Evolutionary conservation across 1,140 invertebrate species (phyloP).

Genomic region (Mercenaria mercenaria): DNA sequence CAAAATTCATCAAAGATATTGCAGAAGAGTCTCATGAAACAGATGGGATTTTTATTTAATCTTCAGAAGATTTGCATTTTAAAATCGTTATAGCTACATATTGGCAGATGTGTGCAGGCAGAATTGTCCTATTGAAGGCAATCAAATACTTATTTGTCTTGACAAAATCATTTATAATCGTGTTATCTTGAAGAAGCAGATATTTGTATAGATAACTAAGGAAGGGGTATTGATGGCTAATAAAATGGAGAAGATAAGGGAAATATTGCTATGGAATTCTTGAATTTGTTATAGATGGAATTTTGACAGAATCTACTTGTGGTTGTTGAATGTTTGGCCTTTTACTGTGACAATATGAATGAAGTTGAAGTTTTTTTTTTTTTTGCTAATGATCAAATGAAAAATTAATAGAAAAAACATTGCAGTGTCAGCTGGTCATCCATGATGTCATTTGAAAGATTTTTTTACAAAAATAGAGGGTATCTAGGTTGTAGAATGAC

Average conservation of each 20-base stretch:
- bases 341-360: no score
- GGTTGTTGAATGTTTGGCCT: no score
- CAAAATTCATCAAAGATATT: conserved; percentile 7
- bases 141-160: not conserved
- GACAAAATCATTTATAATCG: not conserved
- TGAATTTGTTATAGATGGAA: no score
- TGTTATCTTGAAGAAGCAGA: not conserved
- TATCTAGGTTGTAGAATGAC: no score
- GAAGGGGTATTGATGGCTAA: not conserved
- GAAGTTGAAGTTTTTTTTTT: no score
- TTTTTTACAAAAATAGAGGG: no score
- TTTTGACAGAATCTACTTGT: no score
- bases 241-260: not conserved
- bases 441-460: no score
- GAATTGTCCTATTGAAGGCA: not conserved
- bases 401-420: no score
- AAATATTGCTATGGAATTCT: no score
- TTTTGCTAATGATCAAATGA: no score
- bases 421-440: no score
- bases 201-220: not conserved
- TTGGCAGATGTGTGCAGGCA: not conserved
- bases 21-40: not conserved
- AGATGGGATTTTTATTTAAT: conserved; percentile 3
- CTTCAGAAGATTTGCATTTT: not conserved
- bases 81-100: not conserved